A percentile compares a stretch with the other conserved stretches of the same genome.
Evolutionary conservation across 2,113 vertebrate genomes (phyloP).

Genomic region (Oreocharis arfaki): DNA sequence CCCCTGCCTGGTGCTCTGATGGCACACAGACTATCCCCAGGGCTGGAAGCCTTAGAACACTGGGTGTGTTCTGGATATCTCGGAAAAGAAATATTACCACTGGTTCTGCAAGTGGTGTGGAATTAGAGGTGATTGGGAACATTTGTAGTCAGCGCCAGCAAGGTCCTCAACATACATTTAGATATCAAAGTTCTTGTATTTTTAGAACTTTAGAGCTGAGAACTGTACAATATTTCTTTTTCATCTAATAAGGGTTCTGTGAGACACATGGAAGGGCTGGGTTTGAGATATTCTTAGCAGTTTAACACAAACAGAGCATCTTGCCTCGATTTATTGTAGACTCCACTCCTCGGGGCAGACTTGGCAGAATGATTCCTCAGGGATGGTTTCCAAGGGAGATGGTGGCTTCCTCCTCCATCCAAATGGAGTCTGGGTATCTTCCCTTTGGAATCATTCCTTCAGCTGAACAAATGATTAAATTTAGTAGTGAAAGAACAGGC

Average conservation of each 20-base stretch:
- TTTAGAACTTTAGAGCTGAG: not conserved
- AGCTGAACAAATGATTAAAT: not conserved
- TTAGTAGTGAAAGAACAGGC: not conserved
- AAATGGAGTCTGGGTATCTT: not conserved
- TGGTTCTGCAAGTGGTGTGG: not conserved
- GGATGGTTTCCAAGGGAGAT: not conserved
- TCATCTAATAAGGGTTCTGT: not conserved
- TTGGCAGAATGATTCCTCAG: not conserved
- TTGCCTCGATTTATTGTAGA: not conserved
- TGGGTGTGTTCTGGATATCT: not conserved
- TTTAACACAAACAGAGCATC: not conserved
- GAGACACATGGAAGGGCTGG: not conserved
- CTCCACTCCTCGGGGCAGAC: rapidly evolving
- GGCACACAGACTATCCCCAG: not conserved
- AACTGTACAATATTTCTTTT: not conserved
- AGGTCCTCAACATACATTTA: not conserved
- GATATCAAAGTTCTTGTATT: not conserved
- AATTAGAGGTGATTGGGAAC: not conserved
- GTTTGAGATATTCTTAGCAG: not conserved
- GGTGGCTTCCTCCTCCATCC: not conserved
- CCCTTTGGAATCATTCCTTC: not conserved
- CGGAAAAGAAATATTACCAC: not conserved
- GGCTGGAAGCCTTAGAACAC: not conserved
- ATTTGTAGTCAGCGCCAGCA: not conserved
- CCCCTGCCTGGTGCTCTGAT: not conserved